Evolutionary conservation across 2,888 invertebrate species (phyloP).

Genomic region (Andrena dorsata): DNA sequence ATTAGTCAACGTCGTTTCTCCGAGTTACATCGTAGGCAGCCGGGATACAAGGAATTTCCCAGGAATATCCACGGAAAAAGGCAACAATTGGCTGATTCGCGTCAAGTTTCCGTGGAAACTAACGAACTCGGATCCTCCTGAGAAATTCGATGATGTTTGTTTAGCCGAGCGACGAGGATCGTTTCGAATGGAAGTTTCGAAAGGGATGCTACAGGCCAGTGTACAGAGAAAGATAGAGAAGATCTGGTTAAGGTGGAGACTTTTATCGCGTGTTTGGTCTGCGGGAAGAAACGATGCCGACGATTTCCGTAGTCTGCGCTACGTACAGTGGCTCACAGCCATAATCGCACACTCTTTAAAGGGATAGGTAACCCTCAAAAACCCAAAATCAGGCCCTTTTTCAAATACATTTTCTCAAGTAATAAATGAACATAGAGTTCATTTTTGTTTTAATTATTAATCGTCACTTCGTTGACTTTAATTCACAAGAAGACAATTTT

Average conservation of each 20-base stretch:
- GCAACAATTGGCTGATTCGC: slow-evolving; percentile 3
- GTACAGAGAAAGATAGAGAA: neutral
- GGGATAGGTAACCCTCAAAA: too few relatives aligned
- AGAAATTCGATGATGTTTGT: neutral
- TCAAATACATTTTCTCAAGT: too few relatives aligned
- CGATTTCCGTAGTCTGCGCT: slow-evolving; percentile 44
- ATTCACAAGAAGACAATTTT: too few relatives aligned
- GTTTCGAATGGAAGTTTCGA: neutral
- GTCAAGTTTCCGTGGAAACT: neutral
- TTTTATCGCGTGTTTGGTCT: too few relatives aligned
- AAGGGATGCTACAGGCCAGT: neutral
- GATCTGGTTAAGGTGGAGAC: too few relatives aligned
- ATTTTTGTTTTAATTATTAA: too few relatives aligned
- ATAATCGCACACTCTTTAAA: slow-evolving; percentile 30
- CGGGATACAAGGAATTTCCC: slow-evolving; percentile 1
- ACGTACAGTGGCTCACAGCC: slow-evolving; percentile 70
- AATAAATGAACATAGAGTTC: too few relatives aligned
- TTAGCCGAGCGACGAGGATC: neutral
- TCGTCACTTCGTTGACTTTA: too few relatives aligned
- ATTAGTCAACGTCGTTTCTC: slow-evolving; percentile 48
- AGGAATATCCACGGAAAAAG: slow-evolving; percentile 6
- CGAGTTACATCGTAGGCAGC: slow-evolving; percentile 2
- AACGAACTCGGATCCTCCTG: slow-evolving; percentile 16
- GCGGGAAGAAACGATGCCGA: neutral
- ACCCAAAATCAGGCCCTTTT: too few relatives aligned